A percentile compares a stretch with the other conserved stretches of the same genome.
phyloP scores from a whole-genome alignment of 1,140 invertebrate genomes.

The Pogonognathellus flavescens region DNA sequence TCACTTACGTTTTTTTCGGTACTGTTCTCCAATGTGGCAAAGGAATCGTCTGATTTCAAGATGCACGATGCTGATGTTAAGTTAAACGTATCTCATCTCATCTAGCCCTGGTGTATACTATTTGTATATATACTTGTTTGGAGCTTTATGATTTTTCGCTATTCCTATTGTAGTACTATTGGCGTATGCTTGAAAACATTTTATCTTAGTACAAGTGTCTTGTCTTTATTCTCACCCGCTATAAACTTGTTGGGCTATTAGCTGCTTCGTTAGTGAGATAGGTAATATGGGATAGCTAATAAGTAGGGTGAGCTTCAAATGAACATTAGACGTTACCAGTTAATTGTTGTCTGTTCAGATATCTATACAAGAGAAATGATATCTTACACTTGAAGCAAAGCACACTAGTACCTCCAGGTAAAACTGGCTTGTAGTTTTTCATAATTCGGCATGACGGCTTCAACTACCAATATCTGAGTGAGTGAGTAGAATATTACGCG shows the following conservation, averaged over 20 bases:
- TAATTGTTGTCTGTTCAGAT: conserved; percentile 36
- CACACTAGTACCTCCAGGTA: not conserved
- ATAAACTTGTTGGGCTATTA: conserved; percentile 21
- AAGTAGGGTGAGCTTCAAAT: conserved; percentile 35
- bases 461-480: not conserved
- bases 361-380: not conserved
- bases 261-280: conserved; percentile 20
- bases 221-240: no score
- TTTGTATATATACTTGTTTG: no score
- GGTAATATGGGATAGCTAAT: conserved; percentile 26
- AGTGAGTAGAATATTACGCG: not conserved
- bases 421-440: not conserved
- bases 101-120: not conserved
- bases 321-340: conserved; percentile 41
- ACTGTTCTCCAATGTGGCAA: conserved; percentile 12
- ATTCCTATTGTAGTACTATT: no score
- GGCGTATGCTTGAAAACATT: no score
- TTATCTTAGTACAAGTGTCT: no score
- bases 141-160: not conserved
- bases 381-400: not conserved
- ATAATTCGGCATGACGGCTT: conserved; percentile 3
- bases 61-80: conserved; percentile 41
- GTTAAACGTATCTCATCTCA: not conserved
- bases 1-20: conserved; percentile 29
- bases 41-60: conserved; percentile 16